phyloP scores from a whole-genome alignment of 92 coral and sea anemone species.

The Zoanthus solanderi region DNA sequence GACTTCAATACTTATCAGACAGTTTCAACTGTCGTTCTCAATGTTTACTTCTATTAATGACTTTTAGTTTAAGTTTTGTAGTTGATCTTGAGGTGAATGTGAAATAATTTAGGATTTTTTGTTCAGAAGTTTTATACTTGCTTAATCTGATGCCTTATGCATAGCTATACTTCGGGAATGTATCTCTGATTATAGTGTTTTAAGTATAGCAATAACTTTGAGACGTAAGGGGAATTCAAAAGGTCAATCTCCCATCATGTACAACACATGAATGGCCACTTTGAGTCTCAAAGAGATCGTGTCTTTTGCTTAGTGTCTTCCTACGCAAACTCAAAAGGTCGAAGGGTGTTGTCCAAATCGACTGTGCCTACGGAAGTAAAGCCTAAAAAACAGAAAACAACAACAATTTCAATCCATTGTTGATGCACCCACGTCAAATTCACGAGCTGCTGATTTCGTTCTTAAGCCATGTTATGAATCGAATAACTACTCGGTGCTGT shows the following conservation, averaged over 20 bases:
- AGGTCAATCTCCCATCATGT: background rate
- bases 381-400: background rate
- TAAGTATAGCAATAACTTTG: background rate
- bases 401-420: constrained; percentile 12
- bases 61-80: no score
- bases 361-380: constrained; percentile 35
- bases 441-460: background rate
- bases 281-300: background rate
- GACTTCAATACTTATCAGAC: no score
- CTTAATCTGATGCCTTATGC: no score
- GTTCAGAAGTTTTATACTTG: no score
- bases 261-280: background rate
- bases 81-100: no score
- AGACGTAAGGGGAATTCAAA: background rate
- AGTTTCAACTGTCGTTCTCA: no score
- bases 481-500: background rate
- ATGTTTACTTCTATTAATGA: no score
- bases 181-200: background rate
- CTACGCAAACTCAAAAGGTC: constrained; percentile 27
- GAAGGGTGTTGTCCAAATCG: constrained; percentile 23
- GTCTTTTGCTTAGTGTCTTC: constrained; percentile 6
- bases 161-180: no score
- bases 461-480: background rate
- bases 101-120: no score
- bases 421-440: background rate